A percentile compares a stretch with the other conserved stretches of the same genome.
Evolutionary conservation across 2,113 vertebrate genomes (phyloP).

Genomic region (Riparia riparia): DNA sequence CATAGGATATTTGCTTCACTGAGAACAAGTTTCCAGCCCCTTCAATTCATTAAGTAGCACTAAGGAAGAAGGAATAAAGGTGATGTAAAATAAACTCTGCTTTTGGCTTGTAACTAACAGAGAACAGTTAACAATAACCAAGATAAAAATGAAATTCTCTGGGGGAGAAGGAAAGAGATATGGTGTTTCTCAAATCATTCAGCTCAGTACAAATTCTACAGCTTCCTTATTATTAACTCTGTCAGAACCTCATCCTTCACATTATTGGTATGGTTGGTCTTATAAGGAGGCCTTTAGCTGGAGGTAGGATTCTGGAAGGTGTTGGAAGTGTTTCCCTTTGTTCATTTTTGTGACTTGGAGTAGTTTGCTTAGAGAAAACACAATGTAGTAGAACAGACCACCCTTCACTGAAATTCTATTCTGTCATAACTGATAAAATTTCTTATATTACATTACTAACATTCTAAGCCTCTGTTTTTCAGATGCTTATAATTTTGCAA

Average conservation of each 20-base stretch:
- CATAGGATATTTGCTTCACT: conserved; percentile 68
- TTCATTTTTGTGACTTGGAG: not conserved
- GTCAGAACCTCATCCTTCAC: not conserved
- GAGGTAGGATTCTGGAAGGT: not conserved
- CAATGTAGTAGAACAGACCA: not conserved
- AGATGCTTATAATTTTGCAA: not conserved
- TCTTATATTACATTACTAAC: not conserved
- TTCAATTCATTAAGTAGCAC: conserved; percentile 67
- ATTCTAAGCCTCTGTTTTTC: not conserved
- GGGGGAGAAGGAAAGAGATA: not conserved
- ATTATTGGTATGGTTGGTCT: not conserved
- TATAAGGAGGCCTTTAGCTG: not conserved
- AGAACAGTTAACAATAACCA: not conserved
- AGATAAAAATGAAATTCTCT: conserved; percentile 13
- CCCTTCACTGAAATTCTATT: not conserved
- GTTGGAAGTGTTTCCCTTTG: not conserved
- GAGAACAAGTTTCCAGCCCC: conserved; percentile 63
- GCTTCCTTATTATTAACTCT: not conserved
- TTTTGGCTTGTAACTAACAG: not conserved
- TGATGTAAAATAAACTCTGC: conserved; percentile 26
- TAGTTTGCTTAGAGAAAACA: not conserved
- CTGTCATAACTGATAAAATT: not conserved
- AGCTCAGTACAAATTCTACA: not conserved
- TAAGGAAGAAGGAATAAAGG: conserved; percentile 35
- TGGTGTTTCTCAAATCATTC: not conserved